Base-by-base conservation (phyloP, 2,888 invertebrate species). In the Oxytorus armatus region DNA sequence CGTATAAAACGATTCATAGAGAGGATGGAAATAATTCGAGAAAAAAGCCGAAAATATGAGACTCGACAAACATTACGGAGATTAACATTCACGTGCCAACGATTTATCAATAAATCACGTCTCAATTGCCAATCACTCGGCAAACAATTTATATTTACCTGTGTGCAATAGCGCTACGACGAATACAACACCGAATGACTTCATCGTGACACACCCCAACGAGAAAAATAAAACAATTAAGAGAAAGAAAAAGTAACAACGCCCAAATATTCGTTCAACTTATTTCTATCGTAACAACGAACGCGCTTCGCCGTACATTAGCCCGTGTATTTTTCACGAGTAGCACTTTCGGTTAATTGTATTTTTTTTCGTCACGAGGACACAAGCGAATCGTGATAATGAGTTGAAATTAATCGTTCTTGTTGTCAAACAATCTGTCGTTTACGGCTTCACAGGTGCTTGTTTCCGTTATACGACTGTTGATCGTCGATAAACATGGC, bases 131-230 rank as follows among this genome's bases (percentile, higher is more conserved):
- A 7, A 74, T 59, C 2, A 51, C 44, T 49, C 55, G 11, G 25
- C 11, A 21, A 49, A 68, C 23, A 18, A 49, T 39, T 25, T 11
- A 23, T 61, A 82, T 63, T 86, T 87, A 90, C 90, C 89, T 79
- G 85, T 81, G 44, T 89, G 86, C 33, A 88, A 69, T 55, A 88
- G 69, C 49, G 83, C 84, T 42, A 87, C 69, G 68, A 83, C 70
- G 75, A 88, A 44, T 79, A 84, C 79, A 69, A 83, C 70, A 70
- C 80, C 83, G 55, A 85, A 69, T 73, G 81, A 85, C 83, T 84
- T 86, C 90, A 90, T 90, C 79, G 83, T 85, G 89, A 89, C 89
- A 88, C 90, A 89, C 89, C 88, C 88, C 83, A 79, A 10, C 8
- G 8, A 25, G 61, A 74, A 33, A 36, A 16, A 61, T 51, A 21